Percentiles rank a stretch among this genome's conserved stretches.
Evolutionary conservation across 1,140 invertebrate genomes (phyloP).

Genomic region (Cydia fagiglandana): DNA sequence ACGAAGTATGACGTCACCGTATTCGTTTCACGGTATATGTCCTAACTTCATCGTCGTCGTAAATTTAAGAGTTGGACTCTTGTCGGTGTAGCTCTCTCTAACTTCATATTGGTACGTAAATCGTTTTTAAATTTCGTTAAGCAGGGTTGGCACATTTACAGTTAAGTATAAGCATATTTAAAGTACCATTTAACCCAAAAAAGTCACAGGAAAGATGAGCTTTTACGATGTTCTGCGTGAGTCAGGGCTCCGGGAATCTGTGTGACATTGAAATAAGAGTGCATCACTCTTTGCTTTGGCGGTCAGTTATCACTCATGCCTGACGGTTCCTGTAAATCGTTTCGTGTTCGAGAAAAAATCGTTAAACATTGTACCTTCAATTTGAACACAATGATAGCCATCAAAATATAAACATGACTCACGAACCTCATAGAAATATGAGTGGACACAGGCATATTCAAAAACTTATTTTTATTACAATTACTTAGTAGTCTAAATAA

Average conservation of each 20-base stretch:
- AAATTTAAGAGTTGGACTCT: too few relatives aligned
- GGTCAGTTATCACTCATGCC: conserved; percentile 27
- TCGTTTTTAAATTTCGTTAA: too few relatives aligned
- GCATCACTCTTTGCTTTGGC: conserved; percentile 17
- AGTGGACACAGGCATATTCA: background rate
- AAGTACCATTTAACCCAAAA: background rate
- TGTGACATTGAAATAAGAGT: conserved; percentile 28
- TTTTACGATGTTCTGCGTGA: conserved; percentile 8
- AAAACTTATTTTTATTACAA: background rate
- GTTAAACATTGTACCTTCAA: conserved; percentile 64
- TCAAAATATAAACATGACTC: conserved; percentile 53
- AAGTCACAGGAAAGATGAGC: conserved; percentile 1
- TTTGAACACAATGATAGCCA: conserved; percentile 45
- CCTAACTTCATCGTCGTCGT: too few relatives aligned
- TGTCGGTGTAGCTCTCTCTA: too few relatives aligned
- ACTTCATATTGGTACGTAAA: too few relatives aligned
- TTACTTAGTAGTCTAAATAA: background rate
- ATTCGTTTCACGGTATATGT: too few relatives aligned
- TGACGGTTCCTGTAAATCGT: conserved; percentile 36
- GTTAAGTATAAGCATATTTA: too few relatives aligned
- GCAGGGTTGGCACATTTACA: too few relatives aligned
- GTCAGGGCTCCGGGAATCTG: conserved; percentile 11
- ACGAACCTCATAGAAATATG: conserved; percentile 7
- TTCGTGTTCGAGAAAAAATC: conserved; percentile 39
- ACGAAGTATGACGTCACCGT: too few relatives aligned